A percentile compares a stretch with the other conserved stretches of the same genome.
Evolutionary conservation across 2,797 vertebrate genomes (phyloP).

Genomic region (Pseudopleuronectes americanus): DNA sequence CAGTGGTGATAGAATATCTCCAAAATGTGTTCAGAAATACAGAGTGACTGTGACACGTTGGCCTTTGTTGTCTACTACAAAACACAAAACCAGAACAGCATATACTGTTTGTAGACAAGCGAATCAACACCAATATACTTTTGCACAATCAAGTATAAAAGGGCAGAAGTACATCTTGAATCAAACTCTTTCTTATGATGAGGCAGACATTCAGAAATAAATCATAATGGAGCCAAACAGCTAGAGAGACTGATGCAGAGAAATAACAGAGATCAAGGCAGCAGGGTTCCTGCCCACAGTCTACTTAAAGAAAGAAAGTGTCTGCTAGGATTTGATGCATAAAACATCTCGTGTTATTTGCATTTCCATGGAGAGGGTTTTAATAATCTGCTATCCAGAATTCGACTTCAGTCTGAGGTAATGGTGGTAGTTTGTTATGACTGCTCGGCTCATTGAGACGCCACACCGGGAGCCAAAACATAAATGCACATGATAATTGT

Average conservation of each 20-base stretch:
- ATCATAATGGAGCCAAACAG: constrained; percentile 20
- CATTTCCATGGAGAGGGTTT: constrained; percentile 29
- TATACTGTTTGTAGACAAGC: constrained; percentile 38
- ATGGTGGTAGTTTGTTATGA: constrained; percentile 59
- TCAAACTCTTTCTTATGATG: constrained; percentile 18
- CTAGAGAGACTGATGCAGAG: constrained; percentile 22
- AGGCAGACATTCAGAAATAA: constrained; percentile 38
- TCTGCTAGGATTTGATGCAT: constrained; percentile 26
- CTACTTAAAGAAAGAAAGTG: constrained; percentile 1
- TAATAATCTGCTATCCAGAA: constrained; percentile 31
- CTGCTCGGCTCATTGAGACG: constrained; percentile 43
- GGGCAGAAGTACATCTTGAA: constrained; percentile 40
- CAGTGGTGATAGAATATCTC: constrained; percentile 24
- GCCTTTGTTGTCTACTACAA: constrained; percentile 49
- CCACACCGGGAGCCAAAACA: constrained; percentile 52
- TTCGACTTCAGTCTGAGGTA: constrained; percentile 69
- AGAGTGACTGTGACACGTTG: constrained; percentile 39
- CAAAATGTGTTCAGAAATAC: constrained; percentile 28
- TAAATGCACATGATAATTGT: constrained; percentile 56
- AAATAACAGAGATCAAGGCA: constrained; percentile 42
- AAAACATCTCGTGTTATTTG: constrained; percentile 35
- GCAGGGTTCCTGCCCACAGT: constrained; percentile 25
- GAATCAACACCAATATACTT: constrained; percentile 51
- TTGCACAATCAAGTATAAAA: constrained; percentile 49
- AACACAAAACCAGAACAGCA: constrained; percentile 58